Base-by-base conservation (phyloP, 2,797 vertebrate genomes). In the Coranthus polyacanthus region DNA sequence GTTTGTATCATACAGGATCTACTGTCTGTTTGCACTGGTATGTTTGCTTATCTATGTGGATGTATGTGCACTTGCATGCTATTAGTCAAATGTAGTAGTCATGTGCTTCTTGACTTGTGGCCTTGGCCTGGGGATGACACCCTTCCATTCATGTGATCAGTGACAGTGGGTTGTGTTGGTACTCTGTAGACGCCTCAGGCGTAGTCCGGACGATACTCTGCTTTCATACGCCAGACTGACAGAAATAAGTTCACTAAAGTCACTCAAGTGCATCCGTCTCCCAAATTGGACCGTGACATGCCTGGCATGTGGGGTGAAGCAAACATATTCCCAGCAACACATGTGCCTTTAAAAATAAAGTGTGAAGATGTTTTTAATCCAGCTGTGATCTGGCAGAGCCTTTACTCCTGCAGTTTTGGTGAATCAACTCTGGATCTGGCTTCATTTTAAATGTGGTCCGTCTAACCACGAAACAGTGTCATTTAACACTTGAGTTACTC, bases 101-200 rank as follows among this genome's bases (percentile, higher is more conserved):
- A 94, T 94, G 92, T 94, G 93, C 85, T 89, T 65, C 71, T 24
- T 78, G 61, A 86, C 79, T 82, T 83, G 75, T 83, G 78, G 76
- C 71, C 67, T 38, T 88, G 82, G 90, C 91, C 90, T 76, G 79
- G 71, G 87, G 86, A 84, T 85, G 75, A 85, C 79, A 77, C 56
- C 69, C 77, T 59, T 50, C 68, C 58, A 67, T 83, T 85, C 91
- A 91, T 92, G 89, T 92, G 90, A 92, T 81, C 72, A 59, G 76
- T 65, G 68, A 65, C 76, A 81, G 68, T 62, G 68, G 72, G 62
- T 50, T 77, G 46, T 81, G 42, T 62, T 66, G 76, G 70, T 56
- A 2, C 37, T 18, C 62, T 56, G 50, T 13, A 17, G 24, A 26
- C 55, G 79, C 87, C 75, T 34, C 12, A 0, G 78, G 83, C 72